These are phyloP conservation scores for Diabrotica undecimpunctata DNA, from an alignment of 1,140 invertebrate species.

Conservation along the genomic window DNA sequence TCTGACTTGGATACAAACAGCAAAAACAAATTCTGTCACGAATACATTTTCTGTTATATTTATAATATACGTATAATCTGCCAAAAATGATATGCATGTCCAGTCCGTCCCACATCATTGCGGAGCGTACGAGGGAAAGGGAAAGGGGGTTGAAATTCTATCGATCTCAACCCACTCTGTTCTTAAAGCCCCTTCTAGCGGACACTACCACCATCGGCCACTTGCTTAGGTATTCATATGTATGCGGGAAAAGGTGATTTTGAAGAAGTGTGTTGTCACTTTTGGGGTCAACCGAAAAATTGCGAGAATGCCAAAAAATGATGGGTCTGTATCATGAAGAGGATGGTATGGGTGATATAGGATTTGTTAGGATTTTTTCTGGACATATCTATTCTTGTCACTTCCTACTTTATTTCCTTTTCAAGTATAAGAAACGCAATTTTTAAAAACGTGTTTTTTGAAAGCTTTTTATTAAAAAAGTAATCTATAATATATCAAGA, in stretches of 20 bases:
- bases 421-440: too few relatives aligned
- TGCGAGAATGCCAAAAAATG: constrained; percentile 15
- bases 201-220: constrained; percentile 32
- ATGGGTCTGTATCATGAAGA: constrained; percentile 11
- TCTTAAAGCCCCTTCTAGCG: constrained; percentile 24
- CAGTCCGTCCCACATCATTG: constrained; percentile 7
- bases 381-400: constrained; percentile 11
- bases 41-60: too few relatives aligned
- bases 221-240: constrained; percentile 42
- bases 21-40: too few relatives aligned
- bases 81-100: too few relatives aligned
- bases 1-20: too few relatives aligned
- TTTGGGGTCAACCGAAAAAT: constrained; percentile 18
- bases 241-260: constrained; percentile 18
- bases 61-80: too few relatives aligned
- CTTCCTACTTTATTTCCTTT: background rate
- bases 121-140: constrained; percentile 39
- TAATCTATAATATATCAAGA: too few relatives aligned
- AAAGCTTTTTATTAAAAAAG: too few relatives aligned
- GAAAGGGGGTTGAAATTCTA: constrained; percentile 28
- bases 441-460: too few relatives aligned
- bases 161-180: constrained; percentile 34
- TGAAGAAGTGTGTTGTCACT: constrained; percentile 7
- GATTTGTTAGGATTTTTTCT: constrained; percentile 10
- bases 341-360: constrained; percentile 10